These are phyloP conservation scores for Scartelaos histophorus DNA, from an alignment of 2,113 vertebrate species.

Conservation along the genomic window DNA sequence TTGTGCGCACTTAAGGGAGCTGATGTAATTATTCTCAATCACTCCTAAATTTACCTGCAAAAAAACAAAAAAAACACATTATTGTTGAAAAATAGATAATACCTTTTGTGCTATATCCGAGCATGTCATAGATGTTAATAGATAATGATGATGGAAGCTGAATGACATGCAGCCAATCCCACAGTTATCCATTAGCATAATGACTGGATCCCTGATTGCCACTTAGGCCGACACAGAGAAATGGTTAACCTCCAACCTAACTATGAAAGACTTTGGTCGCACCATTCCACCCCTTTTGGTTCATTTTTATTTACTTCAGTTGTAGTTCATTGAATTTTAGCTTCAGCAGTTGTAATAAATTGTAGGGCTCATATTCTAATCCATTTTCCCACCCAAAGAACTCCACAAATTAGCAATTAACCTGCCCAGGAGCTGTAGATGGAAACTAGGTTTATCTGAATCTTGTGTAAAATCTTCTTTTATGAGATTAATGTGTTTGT, in stretches of 20 bases:
- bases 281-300: slow-evolving; percentile 22
- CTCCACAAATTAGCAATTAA: slow-evolving; percentile 15
- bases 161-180: slow-evolving; percentile 38
- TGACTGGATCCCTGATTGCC: slow-evolving; percentile 33
- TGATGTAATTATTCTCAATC: slow-evolving; percentile 39
- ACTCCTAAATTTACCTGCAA: neutral
- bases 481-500: too few species aligned
- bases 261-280: slow-evolving; percentile 20
- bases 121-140: slow-evolving; percentile 34
- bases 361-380: neutral
- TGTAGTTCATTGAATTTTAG: slow-evolving; percentile 29
- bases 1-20: slow-evolving; percentile 14
- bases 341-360: slow-evolving; percentile 30
- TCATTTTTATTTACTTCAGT: slow-evolving; percentile 24
- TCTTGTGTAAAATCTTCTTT: too few species aligned
- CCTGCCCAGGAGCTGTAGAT: neutral
- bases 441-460: too few species aligned
- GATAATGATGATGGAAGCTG: slow-evolving; percentile 36
- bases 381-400: slow-evolving; percentile 36
- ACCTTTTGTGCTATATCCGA: slow-evolving; percentile 9
- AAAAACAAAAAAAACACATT: neutral
- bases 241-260: slow-evolving; percentile 21
- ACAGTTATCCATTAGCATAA: slow-evolving; percentile 18
- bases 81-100: slow-evolving; percentile 10
- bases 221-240: slow-evolving; percentile 12